Evolutionary conservation across 2,113 vertebrate species (phyloP).

Genomic region (Zosterops japonicus): DNA sequence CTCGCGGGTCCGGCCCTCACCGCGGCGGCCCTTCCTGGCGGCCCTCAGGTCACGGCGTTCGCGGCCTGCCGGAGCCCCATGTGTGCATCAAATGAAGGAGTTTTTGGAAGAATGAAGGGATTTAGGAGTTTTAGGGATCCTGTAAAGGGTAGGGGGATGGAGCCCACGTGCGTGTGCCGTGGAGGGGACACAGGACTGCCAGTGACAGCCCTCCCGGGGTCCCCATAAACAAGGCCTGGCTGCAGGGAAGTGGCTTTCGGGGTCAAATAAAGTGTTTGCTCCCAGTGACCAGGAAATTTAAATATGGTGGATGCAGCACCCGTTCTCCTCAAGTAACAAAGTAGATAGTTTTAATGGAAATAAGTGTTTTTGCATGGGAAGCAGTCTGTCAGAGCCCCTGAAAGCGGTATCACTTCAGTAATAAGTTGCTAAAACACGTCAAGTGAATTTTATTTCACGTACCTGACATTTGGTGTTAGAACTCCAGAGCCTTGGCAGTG

Average conservation of each 20-base stretch:
- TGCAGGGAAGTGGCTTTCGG: neutral
- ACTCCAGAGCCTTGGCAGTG: neutral
- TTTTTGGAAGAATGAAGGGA: neutral
- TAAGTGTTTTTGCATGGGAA: neutral
- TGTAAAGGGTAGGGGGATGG: too few species aligned
- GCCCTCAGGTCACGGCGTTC: neutral
- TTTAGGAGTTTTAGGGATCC: neutral
- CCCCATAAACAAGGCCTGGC: neutral
- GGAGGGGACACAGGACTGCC: neutral
- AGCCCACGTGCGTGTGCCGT: fast-evolving
- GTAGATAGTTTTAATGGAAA: neutral
- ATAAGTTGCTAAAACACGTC: neutral
- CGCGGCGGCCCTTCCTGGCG: neutral
- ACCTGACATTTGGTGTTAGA: neutral
- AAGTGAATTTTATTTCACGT: neutral
- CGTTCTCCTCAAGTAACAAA: neutral
- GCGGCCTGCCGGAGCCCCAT: neutral
- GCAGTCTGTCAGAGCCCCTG: neutral
- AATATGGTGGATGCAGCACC: fast-evolving
- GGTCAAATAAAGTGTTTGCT: neutral
- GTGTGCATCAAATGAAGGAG: too few species aligned
- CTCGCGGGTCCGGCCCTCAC: neutral
- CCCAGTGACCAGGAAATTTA: neutral
- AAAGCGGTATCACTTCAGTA: neutral
- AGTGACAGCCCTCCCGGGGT: too few species aligned